Evolutionary conservation across 1,140 invertebrate species (phyloP).

Genomic region (Lethrus apterus): DNA sequence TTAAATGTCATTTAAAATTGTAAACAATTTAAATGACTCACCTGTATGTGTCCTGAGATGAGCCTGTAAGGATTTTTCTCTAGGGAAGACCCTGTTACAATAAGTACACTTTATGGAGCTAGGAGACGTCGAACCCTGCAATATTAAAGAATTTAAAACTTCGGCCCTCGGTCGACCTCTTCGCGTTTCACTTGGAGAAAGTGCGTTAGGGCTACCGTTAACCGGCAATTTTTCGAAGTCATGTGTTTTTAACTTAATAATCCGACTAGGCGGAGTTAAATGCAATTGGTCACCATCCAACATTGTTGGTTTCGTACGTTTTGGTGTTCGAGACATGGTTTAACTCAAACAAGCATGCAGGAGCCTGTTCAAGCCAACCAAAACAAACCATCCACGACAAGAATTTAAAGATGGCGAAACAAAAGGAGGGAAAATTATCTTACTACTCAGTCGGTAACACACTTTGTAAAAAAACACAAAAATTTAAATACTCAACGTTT

Average conservation of each 20-base stretch:
- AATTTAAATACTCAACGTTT: no score
- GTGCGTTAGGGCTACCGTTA: slow-evolving; percentile 29
- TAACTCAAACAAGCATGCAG: slow-evolving; percentile 22
- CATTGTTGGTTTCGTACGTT: slow-evolving; percentile 29
- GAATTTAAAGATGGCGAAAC: slow-evolving; percentile 20
- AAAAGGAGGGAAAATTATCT: slow-evolving; percentile 22
- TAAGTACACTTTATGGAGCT: slow-evolving; percentile 68
- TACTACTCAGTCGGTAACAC: slow-evolving; percentile 11
- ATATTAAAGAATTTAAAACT: slow-evolving; percentile 61
- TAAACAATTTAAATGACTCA: slow-evolving; percentile 33
- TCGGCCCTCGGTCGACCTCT: slow-evolving; percentile 68
- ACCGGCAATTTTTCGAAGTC: slow-evolving; percentile 34
- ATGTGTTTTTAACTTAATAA: slow-evolving; percentile 27
- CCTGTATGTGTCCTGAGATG: slow-evolving; percentile 75
- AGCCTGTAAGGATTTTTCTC: slow-evolving; percentile 76
- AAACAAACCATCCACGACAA: slow-evolving; percentile 24
- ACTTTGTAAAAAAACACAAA: no score
- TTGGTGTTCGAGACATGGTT: slow-evolving; percentile 36
- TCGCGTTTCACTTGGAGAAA: slow-evolving; percentile 38
- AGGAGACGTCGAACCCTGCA: slow-evolving; percentile 62
- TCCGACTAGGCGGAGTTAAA: slow-evolving; percentile 28
- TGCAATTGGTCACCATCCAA: slow-evolving; percentile 23
- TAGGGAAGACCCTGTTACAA: slow-evolving; percentile 69
- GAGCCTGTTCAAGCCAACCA: slow-evolving; percentile 20
- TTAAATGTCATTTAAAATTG: neutral